A percentile compares a stretch with the other conserved stretches of the same genome.
These are phyloP conservation scores for Mionectes macconnelli DNA, from an alignment of 2,113 vertebrate genomes.

Conservation along the genomic window DNA sequence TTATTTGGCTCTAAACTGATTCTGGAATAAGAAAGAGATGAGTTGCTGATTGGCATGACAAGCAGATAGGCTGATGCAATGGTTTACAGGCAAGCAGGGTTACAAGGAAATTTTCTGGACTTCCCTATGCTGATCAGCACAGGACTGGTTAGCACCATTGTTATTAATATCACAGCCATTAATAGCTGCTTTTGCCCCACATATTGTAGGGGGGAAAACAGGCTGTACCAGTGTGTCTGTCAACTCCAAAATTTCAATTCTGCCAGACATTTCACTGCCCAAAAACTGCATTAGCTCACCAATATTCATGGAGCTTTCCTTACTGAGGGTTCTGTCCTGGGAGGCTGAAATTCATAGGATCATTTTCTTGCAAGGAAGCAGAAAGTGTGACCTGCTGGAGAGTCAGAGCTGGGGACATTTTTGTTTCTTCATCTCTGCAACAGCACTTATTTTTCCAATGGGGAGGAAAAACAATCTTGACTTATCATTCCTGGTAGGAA, in stretches of 20 bases:
- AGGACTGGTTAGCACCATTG: not conserved
- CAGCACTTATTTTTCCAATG: not conserved
- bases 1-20: not conserved
- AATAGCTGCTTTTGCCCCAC: not conserved
- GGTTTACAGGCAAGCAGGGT: not conserved
- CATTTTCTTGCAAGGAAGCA: not conserved
- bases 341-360: not conserved
- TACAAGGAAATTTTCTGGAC: not conserved
- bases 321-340: not conserved
- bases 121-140: not conserved
- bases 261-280: not conserved
- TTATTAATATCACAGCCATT: not conserved
- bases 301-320: fast-evolving
- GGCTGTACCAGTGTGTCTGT: too few species aligned
- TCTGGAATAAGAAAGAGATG: not conserved
- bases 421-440: not conserved
- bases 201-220: not conserved
- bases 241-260: not conserved
- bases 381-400: not conserved
- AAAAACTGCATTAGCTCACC: not conserved
- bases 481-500: not conserved
- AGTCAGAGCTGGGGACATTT: not conserved
- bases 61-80: not conserved
- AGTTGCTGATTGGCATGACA: not conserved
- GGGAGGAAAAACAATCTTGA: not conserved